Percentiles rank a stretch among this genome's conserved stretches.
Evolutionary conservation across 2,888 invertebrate genomes (phyloP).

Genomic region (Coronaproctus castanopsis): DNA sequence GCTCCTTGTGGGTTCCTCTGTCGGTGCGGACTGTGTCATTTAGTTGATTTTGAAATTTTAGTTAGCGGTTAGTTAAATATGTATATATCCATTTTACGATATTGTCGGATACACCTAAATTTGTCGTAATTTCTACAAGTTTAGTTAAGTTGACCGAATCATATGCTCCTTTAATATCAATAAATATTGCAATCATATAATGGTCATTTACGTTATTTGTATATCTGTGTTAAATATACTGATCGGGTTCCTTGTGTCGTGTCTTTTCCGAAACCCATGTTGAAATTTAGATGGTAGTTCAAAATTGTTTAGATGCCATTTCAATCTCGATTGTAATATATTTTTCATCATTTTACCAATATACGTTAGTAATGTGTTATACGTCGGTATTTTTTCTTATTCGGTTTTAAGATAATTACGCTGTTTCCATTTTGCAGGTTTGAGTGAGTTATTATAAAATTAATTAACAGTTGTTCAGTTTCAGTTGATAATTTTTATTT

Average conservation of each 20-base stretch:
- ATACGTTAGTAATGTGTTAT: neutral
- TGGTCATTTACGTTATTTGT: neutral
- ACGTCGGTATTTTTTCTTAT: neutral
- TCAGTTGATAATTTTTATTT: neutral
- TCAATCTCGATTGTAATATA: neutral
- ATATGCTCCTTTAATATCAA: neutral
- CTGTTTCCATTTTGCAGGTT: neutral
- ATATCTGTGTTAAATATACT: neutral
- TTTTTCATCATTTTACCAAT: neutral
- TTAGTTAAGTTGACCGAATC: neutral
- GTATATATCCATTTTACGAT: neutral
- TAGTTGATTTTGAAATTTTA: neutral
- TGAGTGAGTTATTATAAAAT: neutral
- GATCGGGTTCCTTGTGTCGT: neutral
- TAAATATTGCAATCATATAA: neutral
- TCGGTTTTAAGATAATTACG: neutral
- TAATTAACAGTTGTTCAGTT: neutral
- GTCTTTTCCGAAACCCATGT: neutral
- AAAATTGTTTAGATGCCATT: neutral
- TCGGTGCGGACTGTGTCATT: neutral
- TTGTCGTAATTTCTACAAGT: neutral
- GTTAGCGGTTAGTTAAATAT: neutral
- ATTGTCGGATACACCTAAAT: neutral
- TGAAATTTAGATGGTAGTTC: neutral
- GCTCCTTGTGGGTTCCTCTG: neutral